These are phyloP conservation scores for Rhaphigaster nebulosa DNA, from an alignment of 2,888 invertebrate species.

Conservation along the genomic window DNA sequence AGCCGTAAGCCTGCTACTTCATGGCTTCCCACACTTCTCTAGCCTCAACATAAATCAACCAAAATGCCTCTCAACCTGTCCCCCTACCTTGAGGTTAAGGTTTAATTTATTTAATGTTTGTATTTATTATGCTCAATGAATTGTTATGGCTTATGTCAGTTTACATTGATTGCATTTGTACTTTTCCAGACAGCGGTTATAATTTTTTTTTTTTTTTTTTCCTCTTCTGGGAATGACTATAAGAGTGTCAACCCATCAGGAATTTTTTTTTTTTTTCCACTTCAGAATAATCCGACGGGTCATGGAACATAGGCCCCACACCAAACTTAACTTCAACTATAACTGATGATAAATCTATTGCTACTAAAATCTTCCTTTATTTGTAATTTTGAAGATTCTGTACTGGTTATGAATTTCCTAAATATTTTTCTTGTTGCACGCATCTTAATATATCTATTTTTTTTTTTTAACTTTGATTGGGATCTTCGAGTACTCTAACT, in stretches of 20 bases:
- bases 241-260: neutral
- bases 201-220: neutral
- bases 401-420: too few species aligned
- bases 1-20: constrained; percentile 13
- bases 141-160: constrained; percentile 5
- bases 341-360: neutral
- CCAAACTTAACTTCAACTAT: neutral
- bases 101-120: constrained; percentile 16
- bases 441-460: too few species aligned
- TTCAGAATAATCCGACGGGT: neutral
- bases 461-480: too few species aligned
- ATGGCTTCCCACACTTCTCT: neutral
- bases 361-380: neutral
- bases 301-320: neutral
- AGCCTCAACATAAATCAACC: neutral
- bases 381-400: neutral
- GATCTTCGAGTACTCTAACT: too few species aligned
- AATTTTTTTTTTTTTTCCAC: neutral
- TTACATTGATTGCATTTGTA: neutral
- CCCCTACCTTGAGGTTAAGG: neutral
- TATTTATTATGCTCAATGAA: neutral
- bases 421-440: too few species aligned
- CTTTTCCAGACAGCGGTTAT: neutral
- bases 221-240: neutral
- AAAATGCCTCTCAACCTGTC: neutral